A percentile compares a stretch with the other conserved stretches of the same genome.
These are phyloP conservation scores for Semotilus atromaculatus DNA, from an alignment of 2,797 vertebrate species.

Conservation along the genomic window DNA sequence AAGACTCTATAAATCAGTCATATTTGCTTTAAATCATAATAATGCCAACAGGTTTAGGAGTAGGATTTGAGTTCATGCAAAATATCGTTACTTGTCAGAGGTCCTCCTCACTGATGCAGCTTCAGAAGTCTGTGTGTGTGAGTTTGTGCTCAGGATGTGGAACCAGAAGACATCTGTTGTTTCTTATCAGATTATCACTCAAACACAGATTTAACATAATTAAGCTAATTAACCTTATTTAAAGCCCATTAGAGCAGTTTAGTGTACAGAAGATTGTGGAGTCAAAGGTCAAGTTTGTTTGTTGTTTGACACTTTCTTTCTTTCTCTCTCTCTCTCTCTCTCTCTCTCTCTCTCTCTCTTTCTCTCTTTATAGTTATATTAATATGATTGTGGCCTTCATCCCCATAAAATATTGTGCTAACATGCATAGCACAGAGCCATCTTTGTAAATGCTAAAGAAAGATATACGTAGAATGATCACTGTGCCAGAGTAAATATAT, in stretches of 20 bases:
- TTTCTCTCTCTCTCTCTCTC: too few relatives aligned
- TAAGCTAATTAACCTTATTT: constrained; percentile 36
- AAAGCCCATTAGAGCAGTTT: constrained; percentile 43
- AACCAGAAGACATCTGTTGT: constrained; percentile 32
- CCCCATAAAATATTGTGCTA: background rate
- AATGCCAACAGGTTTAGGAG: background rate
- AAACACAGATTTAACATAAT: constrained; percentile 31
- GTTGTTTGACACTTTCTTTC: background rate
- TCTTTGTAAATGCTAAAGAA: background rate
- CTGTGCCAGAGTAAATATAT: constrained; percentile 6
- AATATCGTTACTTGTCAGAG: background rate
- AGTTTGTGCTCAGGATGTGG: constrained; percentile 50
- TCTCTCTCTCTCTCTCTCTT: too few relatives aligned
- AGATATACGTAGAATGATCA: background rate
- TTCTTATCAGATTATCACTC: constrained; percentile 39
- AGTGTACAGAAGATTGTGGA: background rate
- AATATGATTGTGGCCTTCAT: background rate
- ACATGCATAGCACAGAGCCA: background rate
- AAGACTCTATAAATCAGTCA: background rate
- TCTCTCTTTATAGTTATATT: background rate
- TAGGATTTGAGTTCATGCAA: background rate
- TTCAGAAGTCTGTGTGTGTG: constrained; percentile 23
- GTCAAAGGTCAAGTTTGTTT: background rate
- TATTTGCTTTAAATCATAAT: background rate
- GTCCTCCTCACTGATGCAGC: background rate